phyloP scores from a whole-genome alignment of 2,797 vertebrate genomes.

The Pseudochirops corinnae region DNA sequence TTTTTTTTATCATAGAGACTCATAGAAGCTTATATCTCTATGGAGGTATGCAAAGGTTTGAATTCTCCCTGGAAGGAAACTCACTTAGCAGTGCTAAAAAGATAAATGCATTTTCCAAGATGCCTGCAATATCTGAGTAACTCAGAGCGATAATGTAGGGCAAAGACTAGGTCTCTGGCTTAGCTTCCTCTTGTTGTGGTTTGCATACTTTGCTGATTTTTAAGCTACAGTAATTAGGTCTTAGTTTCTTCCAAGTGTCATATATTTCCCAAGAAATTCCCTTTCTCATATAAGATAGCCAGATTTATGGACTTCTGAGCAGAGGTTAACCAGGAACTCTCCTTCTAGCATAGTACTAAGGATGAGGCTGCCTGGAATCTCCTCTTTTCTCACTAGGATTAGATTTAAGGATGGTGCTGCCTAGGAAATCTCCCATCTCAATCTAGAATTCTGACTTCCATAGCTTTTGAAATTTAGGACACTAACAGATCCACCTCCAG shows the following conservation, averaged over 20 bases:
- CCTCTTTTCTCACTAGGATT: neutral
- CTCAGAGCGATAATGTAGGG: neutral
- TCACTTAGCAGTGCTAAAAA: neutral
- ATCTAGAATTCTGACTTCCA: neutral
- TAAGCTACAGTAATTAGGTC: neutral
- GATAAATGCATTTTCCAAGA: neutral
- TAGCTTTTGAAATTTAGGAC: neutral
- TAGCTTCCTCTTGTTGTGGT: neutral
- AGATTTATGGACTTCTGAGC: neutral
- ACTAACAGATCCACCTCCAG: neutral
- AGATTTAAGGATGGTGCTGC: neutral
- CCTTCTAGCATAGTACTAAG: neutral
- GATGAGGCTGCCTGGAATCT: neutral
- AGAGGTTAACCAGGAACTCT: neutral
- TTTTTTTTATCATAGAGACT: neutral
- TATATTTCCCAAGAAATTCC: neutral
- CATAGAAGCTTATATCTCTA: neutral
- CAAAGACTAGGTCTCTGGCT: neutral
- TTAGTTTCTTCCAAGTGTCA: neutral
- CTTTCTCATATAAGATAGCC: neutral
- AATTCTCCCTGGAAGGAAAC: neutral
- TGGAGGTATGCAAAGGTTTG: neutral
- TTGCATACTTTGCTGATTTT: neutral
- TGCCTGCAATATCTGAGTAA: neutral
- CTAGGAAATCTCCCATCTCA: neutral